These are phyloP conservation scores for Leptinotarsa rubiginosa DNA, from an alignment of 2,888 invertebrate species.

Conservation along the genomic window DNA sequence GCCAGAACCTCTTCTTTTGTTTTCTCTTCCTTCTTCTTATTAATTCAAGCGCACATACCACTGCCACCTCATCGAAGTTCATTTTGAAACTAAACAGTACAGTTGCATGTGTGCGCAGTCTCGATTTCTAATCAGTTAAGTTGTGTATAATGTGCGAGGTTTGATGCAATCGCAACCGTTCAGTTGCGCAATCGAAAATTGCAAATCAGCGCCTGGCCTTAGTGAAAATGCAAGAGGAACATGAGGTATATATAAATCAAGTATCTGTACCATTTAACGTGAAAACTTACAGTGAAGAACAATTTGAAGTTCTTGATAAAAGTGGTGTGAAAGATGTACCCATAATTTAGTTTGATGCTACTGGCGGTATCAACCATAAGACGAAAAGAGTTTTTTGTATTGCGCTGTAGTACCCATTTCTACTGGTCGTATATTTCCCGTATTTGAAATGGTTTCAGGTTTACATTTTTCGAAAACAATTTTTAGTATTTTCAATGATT, in stretches of 20 bases:
- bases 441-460: neutral
- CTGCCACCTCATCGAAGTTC: too few species aligned
- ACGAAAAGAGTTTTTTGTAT: neutral
- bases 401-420: neutral
- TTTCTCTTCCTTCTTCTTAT: too few species aligned
- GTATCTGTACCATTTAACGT: neutral
- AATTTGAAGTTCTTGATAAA: neutral
- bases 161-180: too few species aligned
- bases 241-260: neutral
- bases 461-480: neutral
- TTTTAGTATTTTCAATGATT: conserved; percentile 5
- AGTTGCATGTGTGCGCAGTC: too few species aligned
- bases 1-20: too few species aligned
- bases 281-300: neutral
- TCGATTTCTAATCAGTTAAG: too few species aligned
- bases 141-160: too few species aligned
- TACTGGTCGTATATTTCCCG: neutral
- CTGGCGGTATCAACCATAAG: neutral
- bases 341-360: neutral
- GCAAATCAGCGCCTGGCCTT: too few species aligned
- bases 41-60: too few species aligned
- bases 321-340: neutral
- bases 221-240: neutral
- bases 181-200: too few species aligned
- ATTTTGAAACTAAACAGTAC: too few species aligned